A percentile compares a stretch with the other conserved stretches of the same genome.
Evolutionary conservation across 2,113 vertebrate species (phyloP).

Genomic region (Oreocharis arfaki): DNA sequence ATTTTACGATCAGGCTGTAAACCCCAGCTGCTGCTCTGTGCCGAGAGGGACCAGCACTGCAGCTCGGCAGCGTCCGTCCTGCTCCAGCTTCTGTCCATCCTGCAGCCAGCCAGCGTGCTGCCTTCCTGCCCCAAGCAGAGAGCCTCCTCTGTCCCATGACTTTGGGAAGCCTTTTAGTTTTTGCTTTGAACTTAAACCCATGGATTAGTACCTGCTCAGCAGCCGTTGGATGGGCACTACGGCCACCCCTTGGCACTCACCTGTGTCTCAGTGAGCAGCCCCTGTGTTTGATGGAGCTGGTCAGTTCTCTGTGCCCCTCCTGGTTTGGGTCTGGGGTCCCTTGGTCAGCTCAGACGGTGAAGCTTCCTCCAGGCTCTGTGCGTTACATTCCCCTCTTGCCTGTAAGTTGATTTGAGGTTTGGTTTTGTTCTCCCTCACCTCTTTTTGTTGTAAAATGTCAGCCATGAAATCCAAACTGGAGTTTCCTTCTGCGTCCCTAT

Average conservation of each 20-base stretch:
- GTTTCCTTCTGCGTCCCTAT: neutral
- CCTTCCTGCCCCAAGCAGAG: neutral
- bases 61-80: neutral
- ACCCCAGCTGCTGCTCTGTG: neutral
- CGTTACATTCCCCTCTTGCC: neutral
- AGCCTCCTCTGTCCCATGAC: neutral
- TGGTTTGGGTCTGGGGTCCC: neutral
- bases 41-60: neutral
- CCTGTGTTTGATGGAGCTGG: neutral
- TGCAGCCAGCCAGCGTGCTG: neutral
- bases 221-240: neutral
- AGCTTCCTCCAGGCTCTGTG: neutral
- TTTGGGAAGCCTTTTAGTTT: neutral
- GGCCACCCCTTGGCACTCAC: neutral
- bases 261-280: neutral
- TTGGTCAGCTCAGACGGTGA: neutral
- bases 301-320: neutral
- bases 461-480: neutral
- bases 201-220: neutral
- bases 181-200: neutral
- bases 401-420: slow-evolving; percentile 15
- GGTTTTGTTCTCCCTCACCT: neutral
- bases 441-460: slow-evolving; percentile 12
- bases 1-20: neutral
- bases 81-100: neutral